Evolutionary conservation across 2,888 invertebrate genomes (phyloP), one percentile per base, ranked within the genome.

Genomic region (Ophioninae sp.): DNA sequence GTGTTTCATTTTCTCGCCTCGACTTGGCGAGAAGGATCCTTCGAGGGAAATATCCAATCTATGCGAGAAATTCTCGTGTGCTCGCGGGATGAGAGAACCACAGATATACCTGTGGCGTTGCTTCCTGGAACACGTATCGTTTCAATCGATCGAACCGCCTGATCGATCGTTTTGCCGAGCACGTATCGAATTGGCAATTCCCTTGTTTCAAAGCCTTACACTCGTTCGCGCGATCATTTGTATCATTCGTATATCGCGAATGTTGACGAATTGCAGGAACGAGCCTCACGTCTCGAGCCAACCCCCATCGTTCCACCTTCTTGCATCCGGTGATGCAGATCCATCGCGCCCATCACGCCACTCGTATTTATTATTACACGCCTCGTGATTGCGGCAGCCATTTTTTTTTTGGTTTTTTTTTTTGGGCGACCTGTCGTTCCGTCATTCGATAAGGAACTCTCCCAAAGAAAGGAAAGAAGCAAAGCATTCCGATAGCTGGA

Each of bases 171-270:
- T 83, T 83, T 83, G 23, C 73, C 77, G 50, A 65, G 83, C 80
- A 77, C 77, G 77, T 80, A 81, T 83, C 77, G 80, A 81, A 83
- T 83, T 78, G 79, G 72, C 83, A 70, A 81, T 83, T 78, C 73
- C 67, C 68, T 74, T 64, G 64, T 74, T 78, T 82, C 68, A n/a
- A 62, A n/a, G 59, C 65, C 30, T 44, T 73, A n/a, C n/a, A 30
- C 73, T 73, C 68, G 30, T 73, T 77, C 30, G 61, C 56, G 65
- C 79, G 75, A 75, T 79, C 82, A 75, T 82, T 82, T 75, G 79
- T 82, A 75, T 75, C 82, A 65, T 67, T 82, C 82, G 75, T 73
- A 44, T 75, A 69, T 69, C 41, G 21, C 76, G 59, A 44, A 68
- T 68, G 72, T 79, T 83, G 83, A 83, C 83, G 83, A 79, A 83